These are phyloP conservation scores for Cantharis flavilabris DNA, from an alignment of 2,888 invertebrate genomes.

Conservation along the genomic window DNA sequence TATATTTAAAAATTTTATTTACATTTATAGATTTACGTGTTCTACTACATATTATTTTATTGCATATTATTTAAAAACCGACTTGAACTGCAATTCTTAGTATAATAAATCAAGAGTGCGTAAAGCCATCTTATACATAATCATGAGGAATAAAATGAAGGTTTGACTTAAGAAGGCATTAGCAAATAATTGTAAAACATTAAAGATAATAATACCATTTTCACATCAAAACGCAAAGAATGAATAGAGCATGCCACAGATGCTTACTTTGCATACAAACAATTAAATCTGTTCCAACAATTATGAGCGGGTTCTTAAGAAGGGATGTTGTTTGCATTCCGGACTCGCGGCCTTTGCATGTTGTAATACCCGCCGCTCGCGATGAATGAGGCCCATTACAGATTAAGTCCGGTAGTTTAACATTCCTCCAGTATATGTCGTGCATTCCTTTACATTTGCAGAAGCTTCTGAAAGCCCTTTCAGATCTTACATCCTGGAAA, in stretches of 20 bases:
- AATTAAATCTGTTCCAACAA: slow-evolving; percentile 49
- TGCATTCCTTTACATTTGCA: slow-evolving; percentile 37
- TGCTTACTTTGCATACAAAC: slow-evolving; percentile 47
- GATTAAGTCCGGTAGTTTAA: slow-evolving; percentile 42
- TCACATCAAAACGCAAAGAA: slow-evolving; percentile 16
- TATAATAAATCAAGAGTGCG: not conserved
- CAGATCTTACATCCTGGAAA: slow-evolving; percentile 24
- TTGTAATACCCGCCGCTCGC: slow-evolving; percentile 29
- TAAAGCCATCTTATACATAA: not conserved
- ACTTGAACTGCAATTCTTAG: not conserved
- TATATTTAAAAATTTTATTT: not conserved
- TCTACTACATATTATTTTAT: not conserved
- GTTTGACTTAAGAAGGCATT: slow-evolving; percentile 3
- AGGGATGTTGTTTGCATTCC: slow-evolving; percentile 37
- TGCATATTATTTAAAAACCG: not conserved
- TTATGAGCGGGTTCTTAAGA: slow-evolving; percentile 47
- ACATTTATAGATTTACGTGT: not conserved
- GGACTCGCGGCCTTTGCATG: slow-evolving; percentile 29
- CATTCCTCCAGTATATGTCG: slow-evolving; percentile 38
- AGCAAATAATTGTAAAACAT: slow-evolving; percentile 15
- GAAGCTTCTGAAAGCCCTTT: slow-evolving; percentile 28
- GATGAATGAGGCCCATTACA: slow-evolving; percentile 42
- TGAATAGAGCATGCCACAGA: slow-evolving; percentile 37
- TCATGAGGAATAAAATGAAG: slow-evolving; percentile 5
- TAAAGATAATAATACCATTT: slow-evolving; percentile 14